Conservation (phyloP, 2,113 vertebrate species). For the Thymallus thymallus region DNA sequence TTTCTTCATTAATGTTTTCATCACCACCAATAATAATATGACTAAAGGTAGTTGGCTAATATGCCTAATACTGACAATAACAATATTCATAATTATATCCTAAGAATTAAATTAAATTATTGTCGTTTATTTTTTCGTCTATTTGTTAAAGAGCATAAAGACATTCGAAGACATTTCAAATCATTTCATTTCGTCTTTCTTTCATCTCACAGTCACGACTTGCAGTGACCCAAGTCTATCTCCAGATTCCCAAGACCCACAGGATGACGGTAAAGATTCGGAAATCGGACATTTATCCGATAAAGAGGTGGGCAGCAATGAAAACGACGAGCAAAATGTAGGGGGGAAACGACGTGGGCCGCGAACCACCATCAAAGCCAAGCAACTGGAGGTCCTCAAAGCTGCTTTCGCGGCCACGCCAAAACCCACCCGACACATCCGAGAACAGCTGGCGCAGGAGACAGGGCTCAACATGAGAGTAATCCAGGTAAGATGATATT, state of each 20-base stretch:
- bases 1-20: constrained; percentile 2
- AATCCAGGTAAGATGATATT: constrained; percentile 81
- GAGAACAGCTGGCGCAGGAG: constrained; percentile 95
- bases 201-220: constrained; percentile 80
- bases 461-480: constrained; percentile 98
- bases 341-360: constrained; percentile 93
- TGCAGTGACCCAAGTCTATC: constrained; percentile 97
- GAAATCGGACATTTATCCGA: constrained; percentile 91
- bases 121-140: neutral
- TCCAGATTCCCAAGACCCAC: constrained; percentile 96
- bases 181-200: neutral
- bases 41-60: neutral
- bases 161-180: neutral
- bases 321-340: constrained; percentile 92
- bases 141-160: too few species aligned
- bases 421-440: constrained; percentile 94
- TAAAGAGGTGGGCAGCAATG: constrained; percentile 87
- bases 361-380: constrained; percentile 97
- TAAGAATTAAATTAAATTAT: neutral
- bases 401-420: constrained; percentile 95
- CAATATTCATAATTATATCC: neutral
- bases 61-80: neutral
- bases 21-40: neutral
- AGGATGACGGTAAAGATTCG: constrained; percentile 94
- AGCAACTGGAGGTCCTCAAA: constrained; percentile 96